These are phyloP conservation scores for human (Homo sapiens) DNA, from an alignment of 2,113 vertebrate species.

Conservation along the genomic window GRCh38 chr6:165655501-165656000, in stretches of 20 bases:
- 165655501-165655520: accelerated
- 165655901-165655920: accelerated
- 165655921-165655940: accelerated
- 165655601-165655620: accelerated
- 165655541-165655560: accelerated
- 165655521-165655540: accelerated
- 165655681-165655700: background rate
- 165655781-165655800: background rate
- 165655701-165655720: accelerated
- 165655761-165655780: accelerated
- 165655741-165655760: accelerated
- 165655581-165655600: accelerated
- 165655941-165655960: background rate
- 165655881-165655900: accelerated
- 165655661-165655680: background rate
- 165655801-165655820: accelerated
- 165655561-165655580: accelerated
- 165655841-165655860: accelerated
- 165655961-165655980: too few relatives aligned
- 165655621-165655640: accelerated
- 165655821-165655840: accelerated
- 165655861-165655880: too few relatives aligned
- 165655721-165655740: background rate
- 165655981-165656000: background rate
- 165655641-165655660: accelerated